These are phyloP conservation scores for Portunus trituberculatus DNA, from an alignment of 1,140 invertebrate species.

Conservation along the genomic window DNA sequence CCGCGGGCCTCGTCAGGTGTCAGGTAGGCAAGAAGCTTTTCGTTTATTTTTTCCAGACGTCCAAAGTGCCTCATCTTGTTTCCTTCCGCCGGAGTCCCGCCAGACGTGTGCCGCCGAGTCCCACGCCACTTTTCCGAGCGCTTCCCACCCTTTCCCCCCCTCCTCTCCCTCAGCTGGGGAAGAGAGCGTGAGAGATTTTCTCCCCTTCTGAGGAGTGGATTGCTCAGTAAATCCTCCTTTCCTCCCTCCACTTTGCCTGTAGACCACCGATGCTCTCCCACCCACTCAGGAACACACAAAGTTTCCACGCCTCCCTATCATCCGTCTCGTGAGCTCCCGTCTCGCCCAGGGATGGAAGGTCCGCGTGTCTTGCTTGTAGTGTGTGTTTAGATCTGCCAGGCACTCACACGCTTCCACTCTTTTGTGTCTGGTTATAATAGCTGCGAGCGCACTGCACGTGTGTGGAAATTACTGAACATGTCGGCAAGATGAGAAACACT, in stretches of 20 bases:
- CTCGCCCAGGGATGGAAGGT: neutral
- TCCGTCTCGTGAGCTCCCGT: neutral
- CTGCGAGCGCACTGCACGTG: too few species aligned
- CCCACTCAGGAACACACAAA: neutral
- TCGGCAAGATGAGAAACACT: too few species aligned
- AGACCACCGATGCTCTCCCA: neutral
- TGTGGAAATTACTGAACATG: too few species aligned
- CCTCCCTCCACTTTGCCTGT: constrained; percentile 7
- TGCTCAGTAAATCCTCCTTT: constrained; percentile 20
- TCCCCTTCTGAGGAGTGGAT: neutral
- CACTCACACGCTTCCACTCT: neutral
- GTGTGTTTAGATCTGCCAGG: neutral
- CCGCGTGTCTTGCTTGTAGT: neutral
- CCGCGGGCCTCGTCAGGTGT: neutral
- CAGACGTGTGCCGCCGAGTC: neutral
- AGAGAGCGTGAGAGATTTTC: neutral
- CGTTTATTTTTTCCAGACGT: neutral
- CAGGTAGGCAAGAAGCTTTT: neutral
- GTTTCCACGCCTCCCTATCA: neutral
- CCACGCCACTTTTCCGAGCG: neutral
- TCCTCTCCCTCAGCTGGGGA: neutral
- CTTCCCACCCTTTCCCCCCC: neutral
- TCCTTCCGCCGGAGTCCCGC: neutral
- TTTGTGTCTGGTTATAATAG: too few species aligned
- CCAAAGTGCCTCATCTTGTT: constrained; percentile 10